Evolutionary conservation across 1,140 invertebrate species (phyloP).

Genomic region (Drosophila sucinea): DNA sequence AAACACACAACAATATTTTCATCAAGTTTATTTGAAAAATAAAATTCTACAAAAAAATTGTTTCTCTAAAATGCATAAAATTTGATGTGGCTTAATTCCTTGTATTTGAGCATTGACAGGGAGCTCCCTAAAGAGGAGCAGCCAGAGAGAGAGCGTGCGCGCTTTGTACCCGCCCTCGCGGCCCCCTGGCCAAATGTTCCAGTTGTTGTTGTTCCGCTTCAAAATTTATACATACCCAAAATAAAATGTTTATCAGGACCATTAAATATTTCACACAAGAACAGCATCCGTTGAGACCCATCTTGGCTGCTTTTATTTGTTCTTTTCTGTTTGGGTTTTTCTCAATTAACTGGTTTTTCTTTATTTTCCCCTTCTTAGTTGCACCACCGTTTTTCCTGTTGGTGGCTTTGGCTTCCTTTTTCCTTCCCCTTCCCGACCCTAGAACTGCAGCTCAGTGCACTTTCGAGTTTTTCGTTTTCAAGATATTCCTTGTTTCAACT

Average conservation of each 20-base stretch:
- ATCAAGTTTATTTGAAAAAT: not conserved
- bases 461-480: slow-evolving; percentile 19
- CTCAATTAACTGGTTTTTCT: slow-evolving; percentile 44
- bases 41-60: not conserved
- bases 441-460: slow-evolving; percentile 39
- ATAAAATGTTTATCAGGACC: slow-evolving; percentile 88
- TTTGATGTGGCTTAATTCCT: too few relatives aligned
- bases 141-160: slow-evolving; percentile 60
- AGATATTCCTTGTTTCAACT: slow-evolving; percentile 1
- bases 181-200: slow-evolving; percentile 12
- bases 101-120: not conserved
- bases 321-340: slow-evolving; percentile 24
- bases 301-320: slow-evolving; percentile 65
- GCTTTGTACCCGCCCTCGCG: slow-evolving; percentile 21
- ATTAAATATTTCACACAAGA: slow-evolving; percentile 88
- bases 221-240: slow-evolving; percentile 86
- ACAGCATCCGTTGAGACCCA: slow-evolving; percentile 88
- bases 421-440: not conserved
- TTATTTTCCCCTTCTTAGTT: slow-evolving; percentile 6
- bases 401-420: slow-evolving; percentile 39
- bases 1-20: not conserved
- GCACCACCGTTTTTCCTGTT: slow-evolving; percentile 41
- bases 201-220: slow-evolving; percentile 40
- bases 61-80: not conserved
- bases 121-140: not conserved